Conservation (phyloP, 2,797 vertebrate genomes). For the Pseudocheirus occidentalis region DNA sequence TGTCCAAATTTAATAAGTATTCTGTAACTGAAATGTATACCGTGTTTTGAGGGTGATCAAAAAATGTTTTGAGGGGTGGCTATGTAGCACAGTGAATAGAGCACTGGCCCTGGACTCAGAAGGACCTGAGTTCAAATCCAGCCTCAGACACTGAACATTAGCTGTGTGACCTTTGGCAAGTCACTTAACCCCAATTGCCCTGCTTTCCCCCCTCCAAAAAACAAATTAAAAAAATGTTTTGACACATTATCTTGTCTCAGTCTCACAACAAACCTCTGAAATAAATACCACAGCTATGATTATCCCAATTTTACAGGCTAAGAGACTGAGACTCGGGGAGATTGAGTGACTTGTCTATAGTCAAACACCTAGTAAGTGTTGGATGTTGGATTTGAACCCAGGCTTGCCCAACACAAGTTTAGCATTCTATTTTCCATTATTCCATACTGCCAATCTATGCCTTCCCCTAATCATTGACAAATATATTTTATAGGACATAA, state of each 20-base stretch:
- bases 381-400: background rate
- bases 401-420: background rate
- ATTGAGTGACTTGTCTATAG: background rate
- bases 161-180: no score
- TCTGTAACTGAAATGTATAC: background rate
- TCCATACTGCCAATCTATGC: background rate
- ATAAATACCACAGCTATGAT: background rate
- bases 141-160: no score
- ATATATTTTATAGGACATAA: background rate
- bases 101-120: no score
- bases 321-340: background rate
- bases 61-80: no score
- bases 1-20: background rate
- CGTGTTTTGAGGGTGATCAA: background rate
- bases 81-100: no score
- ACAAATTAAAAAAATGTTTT: background rate
- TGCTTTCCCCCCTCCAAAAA: no score
- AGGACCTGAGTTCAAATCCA: no score
- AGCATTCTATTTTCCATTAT: background rate
- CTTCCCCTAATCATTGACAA: background rate
- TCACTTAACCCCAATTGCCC: no score
- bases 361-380: background rate
- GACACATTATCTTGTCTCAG: background rate
- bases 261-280: background rate
- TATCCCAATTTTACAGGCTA: background rate